Percentiles rank a stretch among this genome's conserved stretches.
These are phyloP conservation scores for Pterophyllum scalare DNA, from an alignment of 2,113 vertebrate genomes.

Conservation along the genomic window DNA sequence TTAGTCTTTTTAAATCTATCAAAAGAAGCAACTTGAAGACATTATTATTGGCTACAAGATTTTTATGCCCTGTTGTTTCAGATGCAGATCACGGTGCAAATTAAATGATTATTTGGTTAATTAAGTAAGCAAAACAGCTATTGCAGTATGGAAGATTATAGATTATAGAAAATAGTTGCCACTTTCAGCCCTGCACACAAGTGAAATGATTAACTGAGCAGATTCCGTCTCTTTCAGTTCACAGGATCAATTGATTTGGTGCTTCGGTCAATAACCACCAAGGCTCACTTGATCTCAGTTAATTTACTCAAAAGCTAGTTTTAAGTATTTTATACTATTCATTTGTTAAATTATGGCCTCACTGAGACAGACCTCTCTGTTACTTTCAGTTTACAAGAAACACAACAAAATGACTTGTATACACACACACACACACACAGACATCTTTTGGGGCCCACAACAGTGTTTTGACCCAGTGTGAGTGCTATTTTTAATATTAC, in stretches of 20 bases:
- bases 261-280: neutral
- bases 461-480: neutral
- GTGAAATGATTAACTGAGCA: neutral
- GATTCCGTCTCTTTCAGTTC: neutral
- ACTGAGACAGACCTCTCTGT: neutral
- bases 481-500: neutral
- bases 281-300: neutral
- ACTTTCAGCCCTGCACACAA: neutral
- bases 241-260: neutral
- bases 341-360: neutral
- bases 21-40: neutral
- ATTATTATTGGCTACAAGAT: neutral
- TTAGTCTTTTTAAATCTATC: neutral
- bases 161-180: neutral
- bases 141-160: too few species aligned
- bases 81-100: neutral
- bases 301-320: neutral
- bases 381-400: too few species aligned
- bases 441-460: accelerated
- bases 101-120: neutral
- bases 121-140: neutral
- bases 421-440: too few species aligned
- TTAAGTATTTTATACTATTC: neutral
- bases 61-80: neutral
- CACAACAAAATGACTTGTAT: too few species aligned